phyloP scores from a whole-genome alignment of 2,888 invertebrate genomes.

The Scaptomyza tumidula region DNA sequence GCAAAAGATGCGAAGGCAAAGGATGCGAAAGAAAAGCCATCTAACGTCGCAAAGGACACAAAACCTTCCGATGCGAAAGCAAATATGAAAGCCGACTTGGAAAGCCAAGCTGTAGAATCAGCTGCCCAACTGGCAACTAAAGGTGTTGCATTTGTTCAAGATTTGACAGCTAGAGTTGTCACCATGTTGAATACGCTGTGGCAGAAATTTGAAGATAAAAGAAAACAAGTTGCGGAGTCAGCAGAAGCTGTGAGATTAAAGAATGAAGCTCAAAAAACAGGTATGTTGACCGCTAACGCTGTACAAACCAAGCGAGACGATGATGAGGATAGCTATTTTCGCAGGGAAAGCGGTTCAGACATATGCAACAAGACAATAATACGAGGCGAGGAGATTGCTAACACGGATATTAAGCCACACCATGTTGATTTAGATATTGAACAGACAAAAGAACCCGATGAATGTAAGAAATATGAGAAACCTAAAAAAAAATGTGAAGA shows the following conservation, averaged over 20 bases:
- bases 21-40: not conserved
- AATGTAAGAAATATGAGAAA: not conserved
- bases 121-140: constrained; percentile 28
- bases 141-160: constrained; percentile 22
- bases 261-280: not conserved
- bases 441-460: not conserved
- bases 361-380: constrained; percentile 68
- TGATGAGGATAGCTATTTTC: constrained; percentile 2
- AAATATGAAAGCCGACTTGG: constrained; percentile 2
- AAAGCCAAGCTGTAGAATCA: constrained; percentile 23
- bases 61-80: constrained; percentile 2
- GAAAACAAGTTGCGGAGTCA: constrained; percentile 1
- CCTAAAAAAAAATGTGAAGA: not conserved
- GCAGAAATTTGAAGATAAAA: constrained; percentile 5
- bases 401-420: constrained; percentile 54
- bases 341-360: constrained; percentile 7
- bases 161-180: constrained; percentile 17
- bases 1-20: not conserved
- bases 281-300: not conserved
- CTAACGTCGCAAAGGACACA: not conserved
- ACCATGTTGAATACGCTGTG: not conserved
- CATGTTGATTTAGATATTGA: constrained; percentile 40
- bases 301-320: not conserved
- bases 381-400: constrained; percentile 25
- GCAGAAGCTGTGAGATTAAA: constrained; percentile 21